These are phyloP conservation scores for Conus canariensis DNA, from an alignment of 2,888 invertebrate genomes.

Conservation along the genomic window DNA sequence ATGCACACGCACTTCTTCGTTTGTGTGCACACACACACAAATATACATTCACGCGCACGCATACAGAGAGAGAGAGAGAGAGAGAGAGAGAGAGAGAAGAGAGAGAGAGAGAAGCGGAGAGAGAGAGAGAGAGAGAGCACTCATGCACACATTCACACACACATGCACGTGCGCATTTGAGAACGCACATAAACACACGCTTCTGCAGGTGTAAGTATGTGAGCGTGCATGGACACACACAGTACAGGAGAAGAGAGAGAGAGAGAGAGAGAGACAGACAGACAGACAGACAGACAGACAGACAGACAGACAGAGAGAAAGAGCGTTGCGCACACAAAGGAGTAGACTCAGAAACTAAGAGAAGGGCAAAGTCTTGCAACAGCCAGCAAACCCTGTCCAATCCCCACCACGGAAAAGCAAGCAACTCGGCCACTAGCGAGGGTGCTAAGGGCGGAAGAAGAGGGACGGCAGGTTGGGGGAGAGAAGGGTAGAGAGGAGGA, in stretches of 20 bases:
- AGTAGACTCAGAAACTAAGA: no score
- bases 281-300: background rate
- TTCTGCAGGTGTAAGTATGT: no score
- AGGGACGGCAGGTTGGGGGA: background rate
- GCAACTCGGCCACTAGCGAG: no score
- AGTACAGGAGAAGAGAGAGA: background rate
- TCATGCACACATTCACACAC: background rate
- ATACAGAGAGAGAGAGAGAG: background rate
- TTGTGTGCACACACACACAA: background rate
- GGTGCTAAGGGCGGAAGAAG: background rate
- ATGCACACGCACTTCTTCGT: no score
- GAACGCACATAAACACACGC: no score
- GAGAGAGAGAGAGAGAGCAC: background rate
- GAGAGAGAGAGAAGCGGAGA: background rate
- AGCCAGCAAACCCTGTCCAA: no score
- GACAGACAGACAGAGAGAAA: background rate
- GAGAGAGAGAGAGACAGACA: conserved; percentile 11
- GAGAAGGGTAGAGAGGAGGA: background rate
- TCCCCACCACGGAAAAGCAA: no score
- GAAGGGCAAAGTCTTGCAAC: no score
- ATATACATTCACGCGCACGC: background rate
- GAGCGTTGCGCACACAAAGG: no score
- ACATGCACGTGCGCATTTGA: background rate
- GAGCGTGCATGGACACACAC: background rate
- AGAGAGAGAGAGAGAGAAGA: background rate